Conservation (phyloP, 2,113 vertebrate species). For the Copsychus sechellarum region DNA sequence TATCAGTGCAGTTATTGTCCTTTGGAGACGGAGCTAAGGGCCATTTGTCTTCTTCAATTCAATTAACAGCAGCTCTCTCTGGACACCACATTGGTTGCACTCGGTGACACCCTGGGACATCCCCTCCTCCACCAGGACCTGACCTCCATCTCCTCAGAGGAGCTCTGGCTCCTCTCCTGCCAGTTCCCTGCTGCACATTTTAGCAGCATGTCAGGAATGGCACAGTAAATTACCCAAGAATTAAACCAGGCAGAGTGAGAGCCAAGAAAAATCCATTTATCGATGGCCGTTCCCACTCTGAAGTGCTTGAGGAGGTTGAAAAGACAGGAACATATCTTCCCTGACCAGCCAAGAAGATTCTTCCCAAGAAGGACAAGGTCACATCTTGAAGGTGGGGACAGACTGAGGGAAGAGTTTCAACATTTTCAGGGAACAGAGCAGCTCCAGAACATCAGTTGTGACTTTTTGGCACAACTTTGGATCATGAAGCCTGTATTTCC, state of each 20-base stretch:
- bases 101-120: not conserved
- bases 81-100: not conserved
- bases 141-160: conserved; percentile 15
- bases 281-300: not conserved
- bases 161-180: not conserved
- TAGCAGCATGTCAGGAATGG: not conserved
- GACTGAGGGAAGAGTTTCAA: not conserved
- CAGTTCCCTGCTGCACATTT: not conserved
- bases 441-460: not conserved
- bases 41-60: conserved; percentile 71
- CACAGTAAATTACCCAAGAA: conserved; percentile 35
- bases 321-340: not conserved
- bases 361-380: not conserved
- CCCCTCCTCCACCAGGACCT: conserved; percentile 27
- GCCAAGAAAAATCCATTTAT: conserved; percentile 51
- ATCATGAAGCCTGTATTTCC: rapidly evolving
- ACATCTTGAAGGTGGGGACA: not conserved
- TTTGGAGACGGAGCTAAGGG: conserved; percentile 56
- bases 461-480: too few species aligned
- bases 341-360: not conserved
- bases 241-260: not conserved
- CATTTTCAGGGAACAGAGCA: not conserved
- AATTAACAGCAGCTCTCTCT: conserved; percentile 54
- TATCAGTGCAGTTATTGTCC: conserved; percentile 69
- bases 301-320: conserved; percentile 3